Evolutionary conservation across 2,797 vertebrate species (phyloP).

Genomic region (Squalus acanthias): DNA sequence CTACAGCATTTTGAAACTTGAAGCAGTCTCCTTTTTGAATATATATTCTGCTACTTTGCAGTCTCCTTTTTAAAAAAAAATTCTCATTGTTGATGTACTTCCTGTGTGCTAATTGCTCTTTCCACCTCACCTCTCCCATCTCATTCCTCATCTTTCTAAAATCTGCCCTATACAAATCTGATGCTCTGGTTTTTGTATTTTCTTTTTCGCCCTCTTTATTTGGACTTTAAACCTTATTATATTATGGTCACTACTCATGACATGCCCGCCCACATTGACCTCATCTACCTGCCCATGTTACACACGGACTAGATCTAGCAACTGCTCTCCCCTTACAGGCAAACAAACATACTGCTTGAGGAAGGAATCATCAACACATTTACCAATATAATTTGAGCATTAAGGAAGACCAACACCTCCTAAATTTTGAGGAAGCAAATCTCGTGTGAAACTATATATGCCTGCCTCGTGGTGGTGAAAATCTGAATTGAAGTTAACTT

Average conservation of each 20-base stretch:
- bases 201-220: too few relatives aligned
- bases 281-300: background rate
- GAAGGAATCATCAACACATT: background rate
- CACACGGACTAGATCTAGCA: background rate
- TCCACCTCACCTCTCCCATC: background rate
- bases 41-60: background rate
- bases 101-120: background rate
- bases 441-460: background rate
- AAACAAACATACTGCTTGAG: background rate
- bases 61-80: background rate
- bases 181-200: too few relatives aligned
- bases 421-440: background rate
- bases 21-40: background rate
- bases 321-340: background rate
- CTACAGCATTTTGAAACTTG: background rate
- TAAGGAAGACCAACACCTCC: background rate
- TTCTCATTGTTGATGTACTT: background rate
- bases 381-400: background rate
- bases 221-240: background rate
- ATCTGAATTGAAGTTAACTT: background rate
- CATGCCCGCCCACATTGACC: background rate
- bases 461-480: background rate
- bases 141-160: too few relatives aligned
- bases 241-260: background rate
- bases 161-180: too few relatives aligned